Evolutionary conservation across 2,797 vertebrate species (phyloP), one percentile per base, ranked within the genome.

Genomic region (Typhlichthys subterraneus): DNA sequence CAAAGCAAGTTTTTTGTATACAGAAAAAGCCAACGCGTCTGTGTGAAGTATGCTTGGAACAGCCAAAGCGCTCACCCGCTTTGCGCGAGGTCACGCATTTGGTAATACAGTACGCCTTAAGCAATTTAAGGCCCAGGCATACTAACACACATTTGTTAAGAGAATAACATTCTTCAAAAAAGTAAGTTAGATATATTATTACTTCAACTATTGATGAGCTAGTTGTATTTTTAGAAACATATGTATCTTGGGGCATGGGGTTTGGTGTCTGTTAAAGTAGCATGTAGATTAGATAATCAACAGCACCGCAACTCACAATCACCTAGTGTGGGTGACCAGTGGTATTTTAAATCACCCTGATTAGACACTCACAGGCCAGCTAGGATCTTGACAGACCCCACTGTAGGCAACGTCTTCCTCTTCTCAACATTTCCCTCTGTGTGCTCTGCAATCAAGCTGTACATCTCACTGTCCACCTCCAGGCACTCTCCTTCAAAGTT

Each of bases 331-430:
- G 29, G 38, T 42, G 38, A 8, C 38, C 7, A 42, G 38, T 42
- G 38, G 38, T 42, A 42, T 42, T 42, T 42, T 42, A n/a, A n/a
- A 8, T 23, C 5, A 33, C 23, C 23, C 23, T 29, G 29, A 64
- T 47, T 50, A 50, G 45, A 42, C 70, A 96, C 97, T 98, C 85
- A 99, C 97, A 99, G 65, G 79, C 97, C 96, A 81, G 93, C 88
- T 0, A 95, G 86, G 8, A 99, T 92, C 90, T 95, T 97, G 45
- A 99, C 59, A 3, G 97, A 99, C 19, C 96, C 96, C 64, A 97
- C 89, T 3, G 93, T 83, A 0, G 72, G 9, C 45, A 96, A 47
- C 0, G 51, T 81, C 56, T 63, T 81, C 69, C 53, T 88, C 42
- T 72, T 70, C 19, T 15, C 14, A 0, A 57, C 59, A 7, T 45